Evolutionary conservation across 2,797 vertebrate genomes (phyloP).

Genomic region (Pseudomugil tenellus): DNA sequence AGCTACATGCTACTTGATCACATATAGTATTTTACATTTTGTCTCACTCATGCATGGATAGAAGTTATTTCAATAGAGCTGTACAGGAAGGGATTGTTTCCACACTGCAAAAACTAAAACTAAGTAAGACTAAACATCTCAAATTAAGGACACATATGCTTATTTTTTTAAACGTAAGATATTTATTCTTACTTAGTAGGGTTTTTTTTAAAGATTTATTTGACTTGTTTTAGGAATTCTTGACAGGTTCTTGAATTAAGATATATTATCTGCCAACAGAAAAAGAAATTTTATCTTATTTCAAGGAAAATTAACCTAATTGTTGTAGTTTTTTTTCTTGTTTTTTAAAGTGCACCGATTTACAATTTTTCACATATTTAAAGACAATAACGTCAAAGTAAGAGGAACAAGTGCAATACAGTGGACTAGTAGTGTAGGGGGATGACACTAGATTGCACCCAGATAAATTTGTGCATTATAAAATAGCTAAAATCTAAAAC

Average conservation of each 20-base stretch:
- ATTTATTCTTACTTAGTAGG: too few species aligned
- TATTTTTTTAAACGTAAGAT: too few species aligned
- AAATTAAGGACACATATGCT: too few species aligned
- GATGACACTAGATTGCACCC: slow-evolving; percentile 22
- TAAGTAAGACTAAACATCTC: too few species aligned
- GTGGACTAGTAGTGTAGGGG: neutral
- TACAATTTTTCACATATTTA: slow-evolving; percentile 20
- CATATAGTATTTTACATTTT: slow-evolving; percentile 27
- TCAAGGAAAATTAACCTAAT: too few species aligned
- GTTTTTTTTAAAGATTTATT: too few species aligned
- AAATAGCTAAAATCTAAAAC: slow-evolving; percentile 25
- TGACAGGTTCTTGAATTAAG: too few species aligned
- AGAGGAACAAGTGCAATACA: neutral
- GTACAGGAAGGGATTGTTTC: slow-evolving; percentile 13
- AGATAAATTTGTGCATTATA: slow-evolving; percentile 14
- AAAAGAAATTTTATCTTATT: too few species aligned
- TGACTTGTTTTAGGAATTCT: too few species aligned
- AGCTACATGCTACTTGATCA: slow-evolving; percentile 26
- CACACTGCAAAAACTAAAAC: too few species aligned
- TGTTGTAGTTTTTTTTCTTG: too few species aligned
- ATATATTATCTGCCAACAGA: too few species aligned
- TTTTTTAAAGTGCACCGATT: slow-evolving; percentile 1
- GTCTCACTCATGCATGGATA: slow-evolving; percentile 16
- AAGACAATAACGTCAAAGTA: slow-evolving; percentile 32
- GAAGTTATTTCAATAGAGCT: slow-evolving; percentile 19